Percentiles rank a stretch among this genome's conserved stretches.
These are phyloP conservation scores for Oriolus oriolus DNA, from an alignment of 2,113 vertebrate genomes.

Conservation along the genomic window DNA sequence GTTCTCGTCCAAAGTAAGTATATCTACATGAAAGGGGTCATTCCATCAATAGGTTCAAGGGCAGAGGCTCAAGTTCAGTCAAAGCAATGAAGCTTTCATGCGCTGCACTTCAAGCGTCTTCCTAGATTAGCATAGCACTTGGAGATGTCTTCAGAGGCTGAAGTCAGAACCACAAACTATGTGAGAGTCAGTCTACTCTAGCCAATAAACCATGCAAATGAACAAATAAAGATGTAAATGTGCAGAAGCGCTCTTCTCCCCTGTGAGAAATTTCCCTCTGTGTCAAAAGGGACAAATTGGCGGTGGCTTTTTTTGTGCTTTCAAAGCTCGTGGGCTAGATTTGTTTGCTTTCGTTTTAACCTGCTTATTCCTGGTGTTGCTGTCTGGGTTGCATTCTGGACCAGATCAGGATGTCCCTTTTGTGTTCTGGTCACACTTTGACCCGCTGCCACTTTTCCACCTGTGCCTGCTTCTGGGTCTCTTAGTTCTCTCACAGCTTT, in stretches of 20 bases:
- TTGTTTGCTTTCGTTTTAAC: background rate
- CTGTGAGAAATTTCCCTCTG: background rate
- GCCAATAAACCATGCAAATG: background rate
- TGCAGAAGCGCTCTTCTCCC: background rate
- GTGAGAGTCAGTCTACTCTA: background rate
- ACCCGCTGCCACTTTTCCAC: background rate
- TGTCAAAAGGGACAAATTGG: background rate
- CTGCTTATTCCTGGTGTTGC: background rate
- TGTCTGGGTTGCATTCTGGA: background rate
- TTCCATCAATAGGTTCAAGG: background rate
- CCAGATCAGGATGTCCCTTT: background rate
- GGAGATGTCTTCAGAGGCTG: background rate
- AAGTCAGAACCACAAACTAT: background rate
- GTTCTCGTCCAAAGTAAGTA: conserved; percentile 75
- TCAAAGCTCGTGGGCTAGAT: rapidly evolving
- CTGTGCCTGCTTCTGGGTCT: background rate
- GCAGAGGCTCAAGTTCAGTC: background rate
- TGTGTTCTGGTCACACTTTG: background rate
- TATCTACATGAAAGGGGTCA: background rate
- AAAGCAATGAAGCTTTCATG: background rate
- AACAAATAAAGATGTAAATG: conserved; percentile 8
- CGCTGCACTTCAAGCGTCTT: background rate
- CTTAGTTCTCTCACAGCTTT: background rate
- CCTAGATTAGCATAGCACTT: background rate
- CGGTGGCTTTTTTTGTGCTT: background rate